Evolutionary conservation across 2,113 vertebrate species (phyloP).

Genomic region (Toxotes jaculatrix): DNA sequence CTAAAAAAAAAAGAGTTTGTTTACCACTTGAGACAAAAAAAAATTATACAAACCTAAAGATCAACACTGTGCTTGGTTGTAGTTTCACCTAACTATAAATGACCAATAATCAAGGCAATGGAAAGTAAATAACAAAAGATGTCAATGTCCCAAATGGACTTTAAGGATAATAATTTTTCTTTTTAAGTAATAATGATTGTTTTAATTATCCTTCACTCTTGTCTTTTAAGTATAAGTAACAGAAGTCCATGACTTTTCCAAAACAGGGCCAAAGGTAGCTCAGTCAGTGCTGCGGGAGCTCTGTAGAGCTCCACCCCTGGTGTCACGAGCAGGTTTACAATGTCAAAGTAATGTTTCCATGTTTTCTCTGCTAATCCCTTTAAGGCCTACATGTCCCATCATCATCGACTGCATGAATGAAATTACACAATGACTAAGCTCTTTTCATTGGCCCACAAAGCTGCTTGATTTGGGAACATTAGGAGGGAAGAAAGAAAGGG

Average conservation of each 20-base stretch:
- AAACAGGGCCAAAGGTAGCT: background rate
- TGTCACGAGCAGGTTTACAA: conserved; percentile 50
- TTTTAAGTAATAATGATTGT: background rate
- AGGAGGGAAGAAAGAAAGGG: conserved; percentile 40
- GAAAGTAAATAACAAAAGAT: background rate
- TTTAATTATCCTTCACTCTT: background rate
- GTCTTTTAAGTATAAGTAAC: background rate
- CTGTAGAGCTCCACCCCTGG: background rate
- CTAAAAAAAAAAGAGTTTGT: background rate
- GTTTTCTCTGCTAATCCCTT: conserved; percentile 71
- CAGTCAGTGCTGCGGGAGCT: background rate
- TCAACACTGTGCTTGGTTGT: background rate
- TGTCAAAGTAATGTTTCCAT: conserved; percentile 61
- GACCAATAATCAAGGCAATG: background rate
- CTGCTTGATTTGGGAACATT: conserved; percentile 69
- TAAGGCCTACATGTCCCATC: conserved; percentile 65
- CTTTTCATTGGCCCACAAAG: conserved; percentile 72
- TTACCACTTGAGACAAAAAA: background rate
- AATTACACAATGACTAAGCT: conserved; percentile 76
- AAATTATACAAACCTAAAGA: background rate
- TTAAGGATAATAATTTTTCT: background rate
- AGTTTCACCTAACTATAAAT: background rate
- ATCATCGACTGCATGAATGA: conserved; percentile 64
- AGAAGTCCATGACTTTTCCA: background rate
- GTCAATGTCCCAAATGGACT: too few species aligned